Conservation (phyloP, 2,888 invertebrate genomes). For the Phanerotoma sp. region DNA sequence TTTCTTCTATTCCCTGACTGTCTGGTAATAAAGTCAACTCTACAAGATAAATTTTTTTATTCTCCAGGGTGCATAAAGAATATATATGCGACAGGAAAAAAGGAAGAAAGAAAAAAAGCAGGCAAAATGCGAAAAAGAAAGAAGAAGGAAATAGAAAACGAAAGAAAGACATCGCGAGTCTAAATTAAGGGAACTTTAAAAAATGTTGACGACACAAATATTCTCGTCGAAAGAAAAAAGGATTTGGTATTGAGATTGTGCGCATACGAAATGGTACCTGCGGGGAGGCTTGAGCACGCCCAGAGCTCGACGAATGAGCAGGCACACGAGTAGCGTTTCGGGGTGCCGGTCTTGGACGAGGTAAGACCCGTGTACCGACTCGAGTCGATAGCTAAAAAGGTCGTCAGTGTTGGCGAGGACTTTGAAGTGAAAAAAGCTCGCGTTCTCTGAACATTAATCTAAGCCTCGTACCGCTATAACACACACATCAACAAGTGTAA, state of each 20-base stretch:
- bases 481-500: no score
- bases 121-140: no score
- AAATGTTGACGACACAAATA: neutral
- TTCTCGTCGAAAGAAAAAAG: neutral
- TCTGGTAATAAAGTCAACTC: no score
- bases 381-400: slow-evolving; percentile 18
- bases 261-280: slow-evolving; percentile 9
- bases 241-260: neutral
- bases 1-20: no score
- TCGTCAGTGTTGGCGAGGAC: slow-evolving; percentile 7
- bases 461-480: no score
- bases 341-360: slow-evolving; percentile 12
- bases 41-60: no score
- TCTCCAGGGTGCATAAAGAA: no score
- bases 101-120: no score
- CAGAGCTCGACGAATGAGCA: slow-evolving; percentile 23
- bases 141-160: no score
- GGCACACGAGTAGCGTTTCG: slow-evolving; percentile 16
- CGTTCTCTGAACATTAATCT: neutral
- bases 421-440: slow-evolving; percentile 7
- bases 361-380: slow-evolving; percentile 9
- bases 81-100: no score
- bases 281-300: slow-evolving; percentile 17
- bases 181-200: no score
- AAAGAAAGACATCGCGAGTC: no score